Evolutionary conservation across 2,888 invertebrate species (phyloP), one percentile per base, ranked within the genome.

Genomic region (Drosophila affinis): DNA sequence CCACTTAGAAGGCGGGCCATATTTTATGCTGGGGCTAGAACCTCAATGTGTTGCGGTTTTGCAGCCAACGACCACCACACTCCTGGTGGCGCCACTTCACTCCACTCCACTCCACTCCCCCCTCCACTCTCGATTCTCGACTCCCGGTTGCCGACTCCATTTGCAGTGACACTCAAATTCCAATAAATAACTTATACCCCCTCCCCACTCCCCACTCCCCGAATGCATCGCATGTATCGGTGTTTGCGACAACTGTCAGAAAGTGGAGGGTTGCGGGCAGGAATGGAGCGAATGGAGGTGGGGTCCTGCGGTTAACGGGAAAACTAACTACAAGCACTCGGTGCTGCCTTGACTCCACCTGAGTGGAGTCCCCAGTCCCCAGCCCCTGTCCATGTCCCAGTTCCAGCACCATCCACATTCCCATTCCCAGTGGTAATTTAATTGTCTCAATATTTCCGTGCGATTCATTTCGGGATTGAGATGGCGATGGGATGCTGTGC

Each of bases 101-200:
- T 64, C 12, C 54, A 7, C 39, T 39, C 39, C 39, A 14, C 12
- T 12, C 29, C 7, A 29, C 46, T 10, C 27, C n/a, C 39, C 39
- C 2, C 12, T 4, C 29, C 3, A 29, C 46, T 10, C 27, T 10
- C 51, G 54, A 67, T 61, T 64, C 27, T 10, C 51, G 54, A 67
- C 61, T 64, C 9, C 54, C n/a, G 55, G 39, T 56, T 29, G 32
- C 18, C 17, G 55, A n/a, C 39, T 39, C 39, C 39, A 14, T 48
- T 62, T 71, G 67, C 72, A 72, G 62, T 72, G 79, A 75, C 81
- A 81, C 77, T 81, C 77, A 79, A 79, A 81, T 79, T 81, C 77
- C 79, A 81, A 79, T 79, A 79, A 79, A 79, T 79, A 81, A 79
- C 76, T 81, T 39, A 39, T 39, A n/a, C 14, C n/a, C 39, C 5